These are phyloP conservation scores for Chionis minor DNA, from an alignment of 2,113 vertebrate species.

Conservation along the genomic window DNA sequence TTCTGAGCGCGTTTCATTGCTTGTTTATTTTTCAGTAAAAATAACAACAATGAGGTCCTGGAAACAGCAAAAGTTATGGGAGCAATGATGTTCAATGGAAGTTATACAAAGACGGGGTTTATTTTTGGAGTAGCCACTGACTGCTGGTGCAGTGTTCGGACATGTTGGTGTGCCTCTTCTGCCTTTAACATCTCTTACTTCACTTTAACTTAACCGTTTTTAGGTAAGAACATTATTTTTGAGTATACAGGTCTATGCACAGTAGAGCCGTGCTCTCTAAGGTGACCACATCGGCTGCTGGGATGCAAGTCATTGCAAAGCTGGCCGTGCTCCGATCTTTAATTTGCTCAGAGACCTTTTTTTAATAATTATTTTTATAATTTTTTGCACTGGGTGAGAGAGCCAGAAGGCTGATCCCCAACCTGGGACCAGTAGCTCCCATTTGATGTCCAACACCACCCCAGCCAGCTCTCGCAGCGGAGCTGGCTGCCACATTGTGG, in stretches of 20 bases:
- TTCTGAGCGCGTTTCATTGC: not conserved
- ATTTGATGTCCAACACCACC: not conserved
- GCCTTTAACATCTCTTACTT: not conserved
- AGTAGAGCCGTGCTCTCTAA: not conserved
- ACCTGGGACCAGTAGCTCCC: not conserved
- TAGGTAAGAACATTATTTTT: not conserved
- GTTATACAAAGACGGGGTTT: not conserved
- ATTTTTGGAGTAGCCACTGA: not conserved
- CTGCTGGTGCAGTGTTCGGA: not conserved
- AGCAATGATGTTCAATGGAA: not conserved
- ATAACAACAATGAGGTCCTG: not conserved
- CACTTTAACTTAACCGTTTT: not conserved
- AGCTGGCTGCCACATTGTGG: slow-evolving; percentile 76
- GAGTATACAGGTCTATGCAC: not conserved
- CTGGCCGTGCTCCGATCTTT: not conserved
- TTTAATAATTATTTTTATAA: not conserved
- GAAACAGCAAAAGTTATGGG: not conserved
- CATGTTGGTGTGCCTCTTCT: not conserved
- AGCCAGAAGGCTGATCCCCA: not conserved
- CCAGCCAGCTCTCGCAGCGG: not conserved
- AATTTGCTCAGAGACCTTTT: not conserved
- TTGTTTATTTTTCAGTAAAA: not conserved
- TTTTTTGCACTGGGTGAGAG: not conserved
- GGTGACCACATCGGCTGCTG: not conserved
- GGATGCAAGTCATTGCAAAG: not conserved